Evolutionary conservation across 2,113 vertebrate species (phyloP), one percentile per base, ranked within the genome.

Genomic region (Theropithecus gelada): DNA sequence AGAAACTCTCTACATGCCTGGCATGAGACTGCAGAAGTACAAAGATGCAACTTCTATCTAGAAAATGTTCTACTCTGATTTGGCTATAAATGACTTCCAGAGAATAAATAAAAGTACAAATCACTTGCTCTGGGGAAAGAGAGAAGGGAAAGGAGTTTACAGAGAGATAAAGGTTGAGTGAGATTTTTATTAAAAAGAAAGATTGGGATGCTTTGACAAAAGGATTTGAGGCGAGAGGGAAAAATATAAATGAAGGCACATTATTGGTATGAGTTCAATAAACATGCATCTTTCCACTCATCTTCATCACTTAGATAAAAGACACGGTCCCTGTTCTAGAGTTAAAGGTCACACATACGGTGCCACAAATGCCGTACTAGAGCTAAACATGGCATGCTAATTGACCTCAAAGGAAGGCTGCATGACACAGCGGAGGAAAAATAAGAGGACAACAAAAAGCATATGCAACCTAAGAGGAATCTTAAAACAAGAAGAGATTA

Each of bases 91-190:
- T 14, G 1, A 75, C 10, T 88, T 86, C 2, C 32, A 89, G 20
- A 59, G 94, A 89, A 75, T 48, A 48, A 85, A 32, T 72, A 85
- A 86, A 79, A 18, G n/a, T 68, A 73, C 8, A 91, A 55, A 27
- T 64, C 18, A 88, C 35, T 61, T 6, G 11, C 16, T 94, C n/a
- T n/a, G 20, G 72, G 25, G 59, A 82, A 94, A 81, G 11, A 88
- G 17, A 82, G n/a, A 87, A 27, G 20, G 22, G 2, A 75, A 80
- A 66, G 25, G 25, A 12, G 6, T 72, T 85, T 18, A 20, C 16
- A 90, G 45, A 50, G 20, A 5, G 5, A 14, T 52, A 40, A 75
- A 30, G 11, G 1, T 70, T 75, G 18, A 30, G 14, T 66, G 23
- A 12, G 43, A 68, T 84, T 80, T 59, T 8, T 40, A n/a, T 18